Evolutionary conservation across 1,140 invertebrate genomes (phyloP).

Genomic region (Hylaeus volcanicus): DNA sequence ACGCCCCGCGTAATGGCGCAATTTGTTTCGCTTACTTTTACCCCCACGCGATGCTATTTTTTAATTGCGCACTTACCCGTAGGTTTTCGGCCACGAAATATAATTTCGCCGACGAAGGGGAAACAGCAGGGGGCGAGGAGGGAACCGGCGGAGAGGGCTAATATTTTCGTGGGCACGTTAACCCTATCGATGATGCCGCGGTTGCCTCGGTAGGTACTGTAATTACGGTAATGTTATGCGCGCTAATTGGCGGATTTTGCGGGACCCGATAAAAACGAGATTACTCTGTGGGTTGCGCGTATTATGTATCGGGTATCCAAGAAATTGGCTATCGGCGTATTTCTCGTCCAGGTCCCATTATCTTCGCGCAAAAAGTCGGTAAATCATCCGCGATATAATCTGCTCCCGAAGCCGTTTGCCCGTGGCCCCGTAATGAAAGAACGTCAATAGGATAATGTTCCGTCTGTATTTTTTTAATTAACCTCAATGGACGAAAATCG

Average conservation of each 20-base stretch:
- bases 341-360: conserved; percentile 48
- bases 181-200: conserved; percentile 55
- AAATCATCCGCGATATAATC: conserved; percentile 62
- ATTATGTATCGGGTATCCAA: conserved; percentile 58
- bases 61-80: conserved; percentile 11
- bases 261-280: conserved; percentile 72
- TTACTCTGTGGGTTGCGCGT: conserved; percentile 53
- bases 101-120: conserved; percentile 43
- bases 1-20: background rate
- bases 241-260: conserved; percentile 73
- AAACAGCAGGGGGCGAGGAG: background rate
- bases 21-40: conserved; percentile 10
- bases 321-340: conserved; percentile 69
- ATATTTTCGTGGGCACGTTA: conserved; percentile 55
- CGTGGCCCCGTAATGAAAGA: conserved; percentile 20
- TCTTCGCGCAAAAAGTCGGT: conserved; percentile 43
- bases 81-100: conserved; percentile 11
- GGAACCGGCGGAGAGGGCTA: too few species aligned
- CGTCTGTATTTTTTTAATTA: conserved; percentile 19
- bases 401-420: conserved; percentile 8
- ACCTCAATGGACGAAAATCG: conserved; percentile 14
- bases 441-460: conserved; percentile 33
- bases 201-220: conserved; percentile 61
- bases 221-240: conserved; percentile 76
- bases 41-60: background rate